These are phyloP conservation scores for Pemphredon lugubris DNA, from an alignment of 2,888 invertebrate species.

Conservation along the genomic window DNA sequence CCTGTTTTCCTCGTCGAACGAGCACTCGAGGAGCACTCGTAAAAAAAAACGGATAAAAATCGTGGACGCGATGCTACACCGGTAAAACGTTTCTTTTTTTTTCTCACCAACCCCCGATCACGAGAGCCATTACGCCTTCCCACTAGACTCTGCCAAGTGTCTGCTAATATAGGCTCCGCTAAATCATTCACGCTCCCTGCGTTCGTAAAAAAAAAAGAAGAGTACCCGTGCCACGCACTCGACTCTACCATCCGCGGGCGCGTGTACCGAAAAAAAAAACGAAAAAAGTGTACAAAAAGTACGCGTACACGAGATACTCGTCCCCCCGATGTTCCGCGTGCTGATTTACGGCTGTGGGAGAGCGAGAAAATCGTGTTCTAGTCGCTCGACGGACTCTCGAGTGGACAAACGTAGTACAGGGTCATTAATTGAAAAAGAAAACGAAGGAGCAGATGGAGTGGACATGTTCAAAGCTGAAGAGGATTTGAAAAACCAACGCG, in stretches of 20 bases:
- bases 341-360: constrained; percentile 5
- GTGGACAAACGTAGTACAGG: constrained; percentile 26
- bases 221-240: background rate
- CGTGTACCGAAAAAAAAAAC: background rate
- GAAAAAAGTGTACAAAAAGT: background rate
- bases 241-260: background rate
- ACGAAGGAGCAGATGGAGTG: constrained; percentile 27
- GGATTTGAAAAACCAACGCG: constrained; percentile 24
- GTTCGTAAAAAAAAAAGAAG: constrained; percentile 9
- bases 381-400: constrained; percentile 5
- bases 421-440: constrained; percentile 36
- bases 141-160: constrained; percentile 54
- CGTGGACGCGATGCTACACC: constrained; percentile 42
- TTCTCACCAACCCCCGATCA: constrained; percentile 34
- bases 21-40: constrained; percentile 49
- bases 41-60: constrained; percentile 53
- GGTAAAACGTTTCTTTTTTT: constrained; percentile 31
- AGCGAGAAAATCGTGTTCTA: constrained; percentile 5
- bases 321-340: constrained; percentile 3
- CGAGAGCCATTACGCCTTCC: constrained; percentile 41
- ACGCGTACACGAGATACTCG: background rate
- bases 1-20: constrained; percentile 36
- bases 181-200: constrained; percentile 43
- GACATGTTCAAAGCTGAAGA: constrained; percentile 40
- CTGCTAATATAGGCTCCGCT: constrained; percentile 45